Conservation (phyloP, 2,797 vertebrate genomes). For the Anguilla pacifica region DNA sequence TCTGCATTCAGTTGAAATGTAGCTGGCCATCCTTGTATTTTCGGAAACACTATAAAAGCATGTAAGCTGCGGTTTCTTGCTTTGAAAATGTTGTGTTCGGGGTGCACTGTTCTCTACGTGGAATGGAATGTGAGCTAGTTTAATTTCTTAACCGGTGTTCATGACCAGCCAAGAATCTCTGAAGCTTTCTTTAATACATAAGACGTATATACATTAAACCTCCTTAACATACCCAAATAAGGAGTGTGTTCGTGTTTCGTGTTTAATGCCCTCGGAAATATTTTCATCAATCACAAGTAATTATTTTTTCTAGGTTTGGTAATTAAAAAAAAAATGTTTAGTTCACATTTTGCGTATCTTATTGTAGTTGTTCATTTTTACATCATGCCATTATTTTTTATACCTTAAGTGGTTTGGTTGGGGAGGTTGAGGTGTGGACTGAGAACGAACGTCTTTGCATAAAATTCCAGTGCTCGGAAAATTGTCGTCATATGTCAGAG, state of each 20-base stretch:
- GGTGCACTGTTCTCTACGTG: background rate
- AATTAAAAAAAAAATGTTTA: background rate
- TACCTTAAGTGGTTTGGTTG: constrained; percentile 1
- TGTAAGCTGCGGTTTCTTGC: constrained; percentile 17
- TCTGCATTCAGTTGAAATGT: constrained; percentile 23
- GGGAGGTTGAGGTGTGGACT: background rate
- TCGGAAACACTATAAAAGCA: background rate
- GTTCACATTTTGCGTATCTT: background rate
- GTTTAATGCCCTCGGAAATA: background rate
- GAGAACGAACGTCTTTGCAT: constrained; percentile 14
- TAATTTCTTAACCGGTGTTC: constrained; percentile 36
- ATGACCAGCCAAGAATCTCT: constrained; percentile 19
- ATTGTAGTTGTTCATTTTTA: background rate
- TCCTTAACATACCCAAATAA: background rate
- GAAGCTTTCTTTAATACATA: background rate
- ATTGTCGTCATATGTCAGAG: background rate
- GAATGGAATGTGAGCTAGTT: constrained; percentile 22
- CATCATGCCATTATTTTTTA: background rate
- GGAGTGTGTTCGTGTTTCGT: background rate
- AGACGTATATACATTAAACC: background rate
- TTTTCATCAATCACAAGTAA: background rate
- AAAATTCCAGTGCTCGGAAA: background rate
- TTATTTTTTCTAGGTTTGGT: background rate
- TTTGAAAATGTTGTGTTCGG: constrained; percentile 1
- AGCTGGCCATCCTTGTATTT: constrained; percentile 1